Evolutionary conservation across 2,113 vertebrate species (phyloP), one percentile per base, ranked within the genome.

Genomic region (Scomber colias): DNA sequence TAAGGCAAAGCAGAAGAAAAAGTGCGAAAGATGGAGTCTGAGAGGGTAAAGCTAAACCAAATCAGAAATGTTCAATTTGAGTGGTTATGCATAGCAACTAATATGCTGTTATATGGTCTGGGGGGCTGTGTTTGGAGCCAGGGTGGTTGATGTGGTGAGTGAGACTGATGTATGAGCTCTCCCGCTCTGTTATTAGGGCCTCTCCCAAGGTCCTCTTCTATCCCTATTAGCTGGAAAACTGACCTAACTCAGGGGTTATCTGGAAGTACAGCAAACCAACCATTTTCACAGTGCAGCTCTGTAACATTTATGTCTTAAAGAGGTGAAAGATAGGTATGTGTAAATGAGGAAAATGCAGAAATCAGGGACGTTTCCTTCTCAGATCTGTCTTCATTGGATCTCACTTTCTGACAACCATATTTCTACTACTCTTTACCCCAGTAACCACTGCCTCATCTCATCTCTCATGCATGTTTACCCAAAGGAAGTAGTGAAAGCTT

Each of bases 71-170:
- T 86, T 87, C 62, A 91, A 87, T 87, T 85, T 77, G 55, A 86
- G 75, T 14, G 55, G 79, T 83, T 71, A 77, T 84, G 74, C 84
- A 44, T 80, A 68, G 72, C 69, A 86, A 64, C 75, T 89, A 90
- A 93, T 88, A 76, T 87, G 79, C 79, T 85, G 91, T 89, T 87
- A 67, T 62, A 89, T 80, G 86, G 91, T 92, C 90, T 89, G 62
- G 78, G 77, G 79, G 79, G 75, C 86, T 86, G 89, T 55, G 87
- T 71, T 77, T 86, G 84, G 89, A 92, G 87, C 88, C 91, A 83
- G 88, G 56, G 79, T 84, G 91, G 88, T 92, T 90, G 72, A 67
- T 92, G 90, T 87, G 90, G 91, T 91, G 85, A 89, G 84, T 81
- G 76, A 90, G 81, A 80, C 57, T 90, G 90, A 95, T 93, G 86